These are phyloP conservation scores for Camponotus pennsylvanicus DNA, from an alignment of 1,140 invertebrate species.

Conservation along the genomic window DNA sequence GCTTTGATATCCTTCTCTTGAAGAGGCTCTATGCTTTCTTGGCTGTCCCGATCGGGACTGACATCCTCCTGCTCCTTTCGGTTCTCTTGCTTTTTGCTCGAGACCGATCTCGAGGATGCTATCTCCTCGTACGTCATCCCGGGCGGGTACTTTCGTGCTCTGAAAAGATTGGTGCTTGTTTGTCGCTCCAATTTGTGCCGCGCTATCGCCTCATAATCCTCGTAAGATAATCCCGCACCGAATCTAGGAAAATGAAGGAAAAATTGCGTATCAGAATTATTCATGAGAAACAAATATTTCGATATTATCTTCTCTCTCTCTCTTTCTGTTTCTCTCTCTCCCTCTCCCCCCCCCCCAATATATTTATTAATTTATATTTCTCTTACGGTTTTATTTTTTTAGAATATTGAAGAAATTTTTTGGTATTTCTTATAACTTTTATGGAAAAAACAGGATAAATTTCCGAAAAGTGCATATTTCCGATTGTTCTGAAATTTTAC, in stretches of 20 bases:
- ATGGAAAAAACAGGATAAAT: too few species aligned
- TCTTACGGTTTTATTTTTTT: too few species aligned
- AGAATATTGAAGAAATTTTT: too few species aligned
- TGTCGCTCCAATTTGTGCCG: conserved; percentile 84
- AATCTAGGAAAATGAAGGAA: conserved; percentile 49
- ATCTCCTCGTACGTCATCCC: conserved; percentile 86
- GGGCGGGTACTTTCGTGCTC: conserved; percentile 80
- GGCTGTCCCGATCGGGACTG: conserved; percentile 81
- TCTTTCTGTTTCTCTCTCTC: too few species aligned
- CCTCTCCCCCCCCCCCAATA: too few species aligned
- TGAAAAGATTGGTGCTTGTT: conserved; percentile 74
- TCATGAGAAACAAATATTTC: conserved; percentile 12
- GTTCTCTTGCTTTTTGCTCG: conserved; percentile 71
- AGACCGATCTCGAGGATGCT: conserved; percentile 79
- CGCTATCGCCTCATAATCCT: conserved; percentile 85
- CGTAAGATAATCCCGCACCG: conserved; percentile 81
- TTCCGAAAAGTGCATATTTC: too few species aligned
- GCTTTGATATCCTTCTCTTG: conserved; percentile 85
- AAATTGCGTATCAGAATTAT: conserved; percentile 14
- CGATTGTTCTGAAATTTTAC: too few species aligned
- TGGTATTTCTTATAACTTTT: too few species aligned
- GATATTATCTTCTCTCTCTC: neutral
- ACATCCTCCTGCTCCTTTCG: conserved; percentile 71
- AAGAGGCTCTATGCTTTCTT: conserved; percentile 83
- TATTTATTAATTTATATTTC: too few species aligned